These are phyloP conservation scores for Magallana ariakensis DNA, from an alignment of 1,140 invertebrate species.

Conservation along the genomic window DNA sequence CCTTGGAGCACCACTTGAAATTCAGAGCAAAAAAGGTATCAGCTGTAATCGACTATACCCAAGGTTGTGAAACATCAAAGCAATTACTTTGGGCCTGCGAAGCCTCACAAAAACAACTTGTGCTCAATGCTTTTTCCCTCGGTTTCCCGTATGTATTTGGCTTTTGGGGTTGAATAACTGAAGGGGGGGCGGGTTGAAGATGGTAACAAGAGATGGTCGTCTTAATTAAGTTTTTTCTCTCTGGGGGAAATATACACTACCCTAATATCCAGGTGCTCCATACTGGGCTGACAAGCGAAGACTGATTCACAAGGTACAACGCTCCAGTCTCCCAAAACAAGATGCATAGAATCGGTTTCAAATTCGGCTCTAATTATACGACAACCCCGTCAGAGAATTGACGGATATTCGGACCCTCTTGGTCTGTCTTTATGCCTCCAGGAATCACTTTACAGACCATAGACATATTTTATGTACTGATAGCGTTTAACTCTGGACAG, in stretches of 20 bases:
- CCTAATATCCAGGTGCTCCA: conserved; percentile 53
- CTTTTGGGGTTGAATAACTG: conserved; percentile 50
- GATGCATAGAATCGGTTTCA: conserved; percentile 57
- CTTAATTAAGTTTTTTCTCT: conserved; percentile 57
- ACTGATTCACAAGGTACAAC: conserved; percentile 50
- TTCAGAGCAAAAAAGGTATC: conserved; percentile 28
- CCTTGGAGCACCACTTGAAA: conserved; percentile 42
- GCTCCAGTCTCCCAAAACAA: conserved; percentile 54
- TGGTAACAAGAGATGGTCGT: conserved; percentile 47
- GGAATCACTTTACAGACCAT: conserved; percentile 49
- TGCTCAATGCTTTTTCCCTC: conserved; percentile 36
- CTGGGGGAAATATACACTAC: conserved; percentile 44
- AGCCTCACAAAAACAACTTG: conserved; percentile 43
- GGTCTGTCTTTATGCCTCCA: conserved; percentile 36
- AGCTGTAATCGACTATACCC: background rate
- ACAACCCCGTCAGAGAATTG: conserved; percentile 42
- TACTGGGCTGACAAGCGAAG: conserved; percentile 47
- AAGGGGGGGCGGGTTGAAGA: conserved; percentile 42
- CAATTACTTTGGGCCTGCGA: conserved; percentile 39
- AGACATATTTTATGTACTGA: conserved; percentile 54
- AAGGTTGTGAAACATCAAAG: conserved; percentile 50
- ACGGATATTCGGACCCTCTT: conserved; percentile 39
- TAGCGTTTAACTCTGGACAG: conserved; percentile 36
- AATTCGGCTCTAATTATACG: conserved; percentile 54
- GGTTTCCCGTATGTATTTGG: conserved; percentile 27